Conservation (phyloP, 2,888 invertebrate species). For the Rugalucina vietnamica region DNA sequence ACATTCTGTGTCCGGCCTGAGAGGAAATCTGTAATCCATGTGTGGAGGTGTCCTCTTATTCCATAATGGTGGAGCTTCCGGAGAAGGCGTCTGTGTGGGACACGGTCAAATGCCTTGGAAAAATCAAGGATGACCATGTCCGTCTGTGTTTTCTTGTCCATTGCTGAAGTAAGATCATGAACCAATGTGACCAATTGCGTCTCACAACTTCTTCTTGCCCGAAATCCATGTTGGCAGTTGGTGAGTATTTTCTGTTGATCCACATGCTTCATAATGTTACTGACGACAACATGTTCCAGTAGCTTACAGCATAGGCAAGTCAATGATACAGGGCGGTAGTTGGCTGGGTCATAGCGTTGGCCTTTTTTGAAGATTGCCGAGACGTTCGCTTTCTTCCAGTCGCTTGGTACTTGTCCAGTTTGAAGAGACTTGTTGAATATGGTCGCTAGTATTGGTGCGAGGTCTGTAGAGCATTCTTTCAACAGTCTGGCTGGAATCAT, state of each 20-base stretch:
- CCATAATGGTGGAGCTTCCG: conserved; percentile 20
- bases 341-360: conserved; percentile 4
- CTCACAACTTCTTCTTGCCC: conserved; percentile 35
- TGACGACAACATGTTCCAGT: conserved; percentile 18
- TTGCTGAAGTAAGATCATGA: conserved; percentile 21
- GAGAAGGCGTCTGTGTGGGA: conserved; percentile 11
- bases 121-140: conserved; percentile 25
- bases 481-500: conserved; percentile 15
- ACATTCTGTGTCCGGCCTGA: conserved; percentile 18
- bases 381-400: conserved; percentile 19
- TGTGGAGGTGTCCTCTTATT: neutral
- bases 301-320: conserved; percentile 35
- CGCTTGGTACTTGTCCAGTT: neutral
- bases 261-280: conserved; percentile 15
- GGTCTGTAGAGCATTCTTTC: conserved; percentile 11
- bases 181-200: conserved; percentile 22
- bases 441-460: neutral
- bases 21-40: conserved; percentile 10
- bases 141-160: conserved; percentile 22
- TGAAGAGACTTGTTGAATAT: conserved; percentile 15
- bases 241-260: conserved; percentile 32
- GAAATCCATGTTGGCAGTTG: conserved; percentile 44
- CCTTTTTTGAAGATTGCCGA: conserved; percentile 21
- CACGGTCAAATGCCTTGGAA: conserved; percentile 27
- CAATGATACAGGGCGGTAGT: conserved; percentile 30